Base-by-base conservation (phyloP, 2,113 vertebrate genomes). In the Xiphophorus hellerii region DNA sequence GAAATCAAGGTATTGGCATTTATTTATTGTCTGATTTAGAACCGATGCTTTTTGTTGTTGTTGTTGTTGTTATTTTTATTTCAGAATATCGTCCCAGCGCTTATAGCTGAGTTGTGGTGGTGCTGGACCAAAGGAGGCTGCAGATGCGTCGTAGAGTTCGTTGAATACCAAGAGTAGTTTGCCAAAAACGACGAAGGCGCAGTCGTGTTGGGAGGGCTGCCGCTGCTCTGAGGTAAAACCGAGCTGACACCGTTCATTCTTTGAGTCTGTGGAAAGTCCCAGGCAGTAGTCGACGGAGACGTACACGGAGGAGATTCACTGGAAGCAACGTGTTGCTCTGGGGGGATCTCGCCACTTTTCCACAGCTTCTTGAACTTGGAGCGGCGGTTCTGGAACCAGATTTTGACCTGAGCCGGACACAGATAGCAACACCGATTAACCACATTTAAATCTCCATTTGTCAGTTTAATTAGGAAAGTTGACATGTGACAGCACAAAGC, bases 301-400 rank as follows among this genome's bases (percentile, higher is more conserved):
- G 93, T 83, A 76, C 96, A 96, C 1, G 96, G 93, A 0, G 97
- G 96, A 35, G 97, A 97, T 54, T 96, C 93, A 66, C 95, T 95
- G 84, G 95, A 93, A 44, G 93, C 95, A 0, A 95, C 94, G n/a
- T 95, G 95, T 71, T 96, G 96, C 51, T 98, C 97, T 0, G 95
- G 93, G 2, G 96, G 95, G 60, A 98, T 94, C 93, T 99, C 97
- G 33, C 97, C 97, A 86, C 95, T 98, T 81, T 99, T 99, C 97
- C 97, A 99, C 95, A 98, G 94, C 92, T 99, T 99, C 93, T 99
- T 99, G 89, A 98, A 97, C 88, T 98, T 98, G 35, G 97, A 97
- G 27, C 97, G 94, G 30, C 97, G 96, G 88, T 98, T 98, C 90
- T 98, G 97, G 92, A 98, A 98, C 97, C 97, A 98, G 86, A 98